Evolutionary conservation across 2,888 invertebrate genomes (phyloP).

Genomic region (Chloroclysta siterata): DNA sequence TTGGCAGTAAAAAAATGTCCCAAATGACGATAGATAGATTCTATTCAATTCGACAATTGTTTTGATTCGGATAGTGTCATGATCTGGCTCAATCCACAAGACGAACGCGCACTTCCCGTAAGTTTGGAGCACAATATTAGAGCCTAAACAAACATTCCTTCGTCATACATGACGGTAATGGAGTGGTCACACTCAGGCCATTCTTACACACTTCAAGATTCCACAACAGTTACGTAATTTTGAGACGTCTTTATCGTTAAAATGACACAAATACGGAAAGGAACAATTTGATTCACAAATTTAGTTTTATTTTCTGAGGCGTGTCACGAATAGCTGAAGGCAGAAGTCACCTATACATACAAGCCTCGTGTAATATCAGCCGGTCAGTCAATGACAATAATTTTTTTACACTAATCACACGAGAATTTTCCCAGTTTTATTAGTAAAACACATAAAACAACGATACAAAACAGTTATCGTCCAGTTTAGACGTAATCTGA

Average conservation of each 20-base stretch:
- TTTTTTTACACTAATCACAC: conserved; percentile 77
- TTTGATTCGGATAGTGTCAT: conserved; percentile 82
- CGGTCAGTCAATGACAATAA: conserved; percentile 85
- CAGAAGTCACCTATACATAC: conserved; percentile 82
- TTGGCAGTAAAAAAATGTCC: conserved; percentile 82
- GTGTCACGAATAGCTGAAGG: conserved; percentile 85
- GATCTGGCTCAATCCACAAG: conserved; percentile 80
- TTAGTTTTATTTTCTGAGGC: conserved; percentile 84
- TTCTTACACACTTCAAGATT: conserved; percentile 83
- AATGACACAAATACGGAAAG: conserved; percentile 81
- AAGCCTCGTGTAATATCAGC: conserved; percentile 86
- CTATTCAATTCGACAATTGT: conserved; percentile 81
- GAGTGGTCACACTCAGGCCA: conserved; percentile 84
- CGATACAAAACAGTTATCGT: conserved; percentile 71
- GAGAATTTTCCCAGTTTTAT: conserved; percentile 69
- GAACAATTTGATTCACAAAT: conserved; percentile 81
- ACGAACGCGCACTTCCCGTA: conserved; percentile 80
- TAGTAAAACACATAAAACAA: conserved; percentile 71
- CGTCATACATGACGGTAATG: conserved; percentile 85
- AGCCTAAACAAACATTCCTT: conserved; percentile 85
- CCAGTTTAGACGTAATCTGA: conserved; percentile 72
- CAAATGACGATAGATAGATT: conserved; percentile 80
- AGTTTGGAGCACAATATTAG: conserved; percentile 81
- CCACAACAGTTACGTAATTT: conserved; percentile 86
- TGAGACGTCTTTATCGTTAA: conserved; percentile 80